These are phyloP conservation scores for Microplitis deprimator DNA, from an alignment of 2,888 invertebrate genomes.

Conservation along the genomic window DNA sequence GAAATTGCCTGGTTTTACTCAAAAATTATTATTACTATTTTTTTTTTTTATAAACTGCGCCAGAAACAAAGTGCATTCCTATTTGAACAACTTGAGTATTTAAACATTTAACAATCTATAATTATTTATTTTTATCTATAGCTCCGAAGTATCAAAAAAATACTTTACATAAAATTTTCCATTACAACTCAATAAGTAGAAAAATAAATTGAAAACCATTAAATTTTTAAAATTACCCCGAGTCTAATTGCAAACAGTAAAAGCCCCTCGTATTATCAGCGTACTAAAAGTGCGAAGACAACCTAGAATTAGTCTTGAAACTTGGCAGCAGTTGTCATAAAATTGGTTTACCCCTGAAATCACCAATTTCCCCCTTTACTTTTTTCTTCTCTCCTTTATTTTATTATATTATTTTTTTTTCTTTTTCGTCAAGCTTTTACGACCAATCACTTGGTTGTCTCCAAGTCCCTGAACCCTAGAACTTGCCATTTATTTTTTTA, in stretches of 20 bases:
- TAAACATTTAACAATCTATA: neutral
- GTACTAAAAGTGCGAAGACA: neutral
- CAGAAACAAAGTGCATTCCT: neutral
- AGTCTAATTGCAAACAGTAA: neutral
- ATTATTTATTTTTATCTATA: neutral
- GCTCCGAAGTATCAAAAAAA: neutral
- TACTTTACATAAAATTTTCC: neutral
- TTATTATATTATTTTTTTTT: neutral
- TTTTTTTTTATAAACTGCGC: neutral
- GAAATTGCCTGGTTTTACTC: conserved; percentile 19
- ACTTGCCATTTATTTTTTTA: conserved; percentile 18
- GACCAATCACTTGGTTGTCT: conserved; percentile 66
- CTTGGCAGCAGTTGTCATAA: conserved; percentile 1
- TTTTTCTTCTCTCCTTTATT: neutral
- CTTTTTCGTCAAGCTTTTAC: conserved; percentile 67
- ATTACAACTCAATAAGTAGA: neutral
- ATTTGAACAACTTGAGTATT: neutral
- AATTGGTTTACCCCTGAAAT: neutral
- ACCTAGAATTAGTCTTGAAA: neutral
- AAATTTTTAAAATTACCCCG: neutral
- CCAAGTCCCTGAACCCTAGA: neutral
- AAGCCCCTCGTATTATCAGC: neutral
- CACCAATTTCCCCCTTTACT: conserved; percentile 41
- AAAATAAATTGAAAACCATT: neutral
- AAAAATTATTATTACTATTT: conserved; percentile 13